Evolutionary conservation across 2,113 vertebrate genomes (phyloP).

Genomic region (Calypte anna): DNA sequence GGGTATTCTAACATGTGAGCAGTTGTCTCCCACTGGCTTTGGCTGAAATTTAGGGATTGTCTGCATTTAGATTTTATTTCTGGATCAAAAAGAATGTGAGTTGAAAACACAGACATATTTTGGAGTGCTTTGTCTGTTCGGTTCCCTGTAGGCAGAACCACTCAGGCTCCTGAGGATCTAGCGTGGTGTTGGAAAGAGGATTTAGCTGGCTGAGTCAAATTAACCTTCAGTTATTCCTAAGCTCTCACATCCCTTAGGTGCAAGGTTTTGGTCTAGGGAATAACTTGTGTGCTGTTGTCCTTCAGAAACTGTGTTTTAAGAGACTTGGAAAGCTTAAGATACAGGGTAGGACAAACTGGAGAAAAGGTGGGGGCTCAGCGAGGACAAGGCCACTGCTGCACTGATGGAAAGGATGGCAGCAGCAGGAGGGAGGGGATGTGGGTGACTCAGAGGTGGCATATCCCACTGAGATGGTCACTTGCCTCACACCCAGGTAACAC

Average conservation of each 20-base stretch:
- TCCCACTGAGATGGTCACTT: background rate
- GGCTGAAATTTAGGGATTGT: background rate
- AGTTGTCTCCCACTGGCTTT: background rate
- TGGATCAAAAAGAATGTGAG: background rate
- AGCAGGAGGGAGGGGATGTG: background rate
- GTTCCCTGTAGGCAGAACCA: background rate
- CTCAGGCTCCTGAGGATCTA: background rate
- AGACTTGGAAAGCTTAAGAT: background rate
- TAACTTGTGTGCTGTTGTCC: background rate
- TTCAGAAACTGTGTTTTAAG: background rate
- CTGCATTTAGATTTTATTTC: background rate
- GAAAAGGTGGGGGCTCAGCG: background rate
- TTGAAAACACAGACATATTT: background rate
- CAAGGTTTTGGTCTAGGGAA: background rate
- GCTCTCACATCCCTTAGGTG: background rate
- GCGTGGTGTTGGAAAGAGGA: background rate
- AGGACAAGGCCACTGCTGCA: background rate
- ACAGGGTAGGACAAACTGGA: background rate
- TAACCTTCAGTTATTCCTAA: background rate
- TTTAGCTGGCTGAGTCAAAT: background rate
- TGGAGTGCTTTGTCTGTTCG: background rate
- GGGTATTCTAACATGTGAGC: fast-evolving
- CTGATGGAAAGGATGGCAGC: background rate
- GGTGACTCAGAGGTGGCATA: background rate
- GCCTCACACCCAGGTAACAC: background rate